These are phyloP conservation scores for Poecilia gillii DNA, from an alignment of 2,797 vertebrate genomes.

Conservation along the genomic window DNA sequence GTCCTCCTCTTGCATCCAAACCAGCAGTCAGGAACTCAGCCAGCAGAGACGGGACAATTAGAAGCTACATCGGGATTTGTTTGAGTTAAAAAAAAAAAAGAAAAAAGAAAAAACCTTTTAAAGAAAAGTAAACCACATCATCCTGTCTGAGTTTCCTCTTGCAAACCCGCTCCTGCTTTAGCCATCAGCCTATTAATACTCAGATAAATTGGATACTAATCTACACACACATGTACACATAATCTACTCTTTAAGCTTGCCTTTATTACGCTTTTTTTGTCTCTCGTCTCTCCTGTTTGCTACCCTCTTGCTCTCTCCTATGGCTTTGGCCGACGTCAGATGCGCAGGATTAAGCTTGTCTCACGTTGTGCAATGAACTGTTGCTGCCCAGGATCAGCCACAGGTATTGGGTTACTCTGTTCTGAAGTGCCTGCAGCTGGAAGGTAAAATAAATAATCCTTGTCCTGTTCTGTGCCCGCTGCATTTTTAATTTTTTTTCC, in stretches of 20 bases:
- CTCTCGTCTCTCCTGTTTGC: background rate
- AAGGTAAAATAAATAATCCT: slow-evolving; percentile 7
- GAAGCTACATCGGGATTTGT: slow-evolving; percentile 23
- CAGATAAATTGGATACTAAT: slow-evolving; percentile 37
- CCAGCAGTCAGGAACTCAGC: slow-evolving; percentile 3
- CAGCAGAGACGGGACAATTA: slow-evolving; percentile 6
- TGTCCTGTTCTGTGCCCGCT: background rate
- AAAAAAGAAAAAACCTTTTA: slow-evolving; percentile 51
- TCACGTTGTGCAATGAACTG: slow-evolving; percentile 42
- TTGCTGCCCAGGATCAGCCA: slow-evolving; percentile 14
- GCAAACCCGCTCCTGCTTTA: slow-evolving; percentile 45
- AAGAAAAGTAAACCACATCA: slow-evolving; percentile 63
- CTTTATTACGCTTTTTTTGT: background rate
- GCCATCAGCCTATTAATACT: slow-evolving; percentile 48
- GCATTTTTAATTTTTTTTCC: background rate
- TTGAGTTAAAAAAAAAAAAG: slow-evolving; percentile 41
- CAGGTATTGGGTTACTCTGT: slow-evolving; percentile 57
- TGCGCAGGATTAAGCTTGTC: slow-evolving; percentile 59
- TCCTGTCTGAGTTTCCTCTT: slow-evolving; percentile 42
- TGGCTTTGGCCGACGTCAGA: slow-evolving; percentile 31
- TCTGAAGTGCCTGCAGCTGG: slow-evolving; percentile 13
- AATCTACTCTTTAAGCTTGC: slow-evolving; percentile 1
- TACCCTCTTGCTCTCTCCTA: background rate
- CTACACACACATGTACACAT: slow-evolving; percentile 17
- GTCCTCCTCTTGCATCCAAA: slow-evolving; percentile 8